Evolutionary conservation across 2,888 invertebrate species (phyloP).

Genomic region (Ennomos erosarius): DNA sequence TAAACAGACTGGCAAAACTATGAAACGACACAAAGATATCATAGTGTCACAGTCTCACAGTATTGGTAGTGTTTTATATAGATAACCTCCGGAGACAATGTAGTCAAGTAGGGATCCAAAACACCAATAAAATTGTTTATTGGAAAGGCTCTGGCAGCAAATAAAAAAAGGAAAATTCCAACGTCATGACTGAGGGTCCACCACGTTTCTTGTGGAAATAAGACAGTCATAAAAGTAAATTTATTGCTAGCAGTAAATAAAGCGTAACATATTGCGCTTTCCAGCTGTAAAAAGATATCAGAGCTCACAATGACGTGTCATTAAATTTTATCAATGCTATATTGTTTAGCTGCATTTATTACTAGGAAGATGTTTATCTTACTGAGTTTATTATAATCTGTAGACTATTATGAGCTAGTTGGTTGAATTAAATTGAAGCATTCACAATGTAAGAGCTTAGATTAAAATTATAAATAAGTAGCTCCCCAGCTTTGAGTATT

Average conservation of each 20-base stretch:
- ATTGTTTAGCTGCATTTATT: conserved; percentile 32
- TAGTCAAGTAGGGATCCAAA: conserved; percentile 41
- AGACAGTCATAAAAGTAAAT: conserved; percentile 78
- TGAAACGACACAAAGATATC: too few relatives aligned
- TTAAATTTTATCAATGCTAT: conserved; percentile 56
- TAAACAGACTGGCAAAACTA: too few relatives aligned
- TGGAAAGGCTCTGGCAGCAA: conserved; percentile 54
- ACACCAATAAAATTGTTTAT: conserved; percentile 75
- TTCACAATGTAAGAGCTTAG: too few relatives aligned
- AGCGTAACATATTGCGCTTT: conserved; percentile 74
- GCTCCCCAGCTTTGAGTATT: too few relatives aligned
- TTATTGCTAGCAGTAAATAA: conserved; percentile 78
- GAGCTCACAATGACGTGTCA: conserved; percentile 53
- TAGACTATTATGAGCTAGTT: conserved; percentile 15
- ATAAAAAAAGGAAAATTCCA: conserved; percentile 66
- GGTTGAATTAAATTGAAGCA: too few relatives aligned
- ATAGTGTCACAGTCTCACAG: too few relatives aligned
- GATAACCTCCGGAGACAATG: neutral
- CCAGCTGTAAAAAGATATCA: conserved; percentile 66
- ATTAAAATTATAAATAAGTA: too few relatives aligned
- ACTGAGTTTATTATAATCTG: conserved; percentile 30
- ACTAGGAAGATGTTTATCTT: conserved; percentile 25
- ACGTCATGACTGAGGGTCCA: conserved; percentile 48
- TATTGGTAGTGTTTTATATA: too few relatives aligned
- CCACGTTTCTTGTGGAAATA: conserved; percentile 68